Conservation (phyloP, 2,888 invertebrate genomes). For the Drosophila parthenogenetica region DNA sequence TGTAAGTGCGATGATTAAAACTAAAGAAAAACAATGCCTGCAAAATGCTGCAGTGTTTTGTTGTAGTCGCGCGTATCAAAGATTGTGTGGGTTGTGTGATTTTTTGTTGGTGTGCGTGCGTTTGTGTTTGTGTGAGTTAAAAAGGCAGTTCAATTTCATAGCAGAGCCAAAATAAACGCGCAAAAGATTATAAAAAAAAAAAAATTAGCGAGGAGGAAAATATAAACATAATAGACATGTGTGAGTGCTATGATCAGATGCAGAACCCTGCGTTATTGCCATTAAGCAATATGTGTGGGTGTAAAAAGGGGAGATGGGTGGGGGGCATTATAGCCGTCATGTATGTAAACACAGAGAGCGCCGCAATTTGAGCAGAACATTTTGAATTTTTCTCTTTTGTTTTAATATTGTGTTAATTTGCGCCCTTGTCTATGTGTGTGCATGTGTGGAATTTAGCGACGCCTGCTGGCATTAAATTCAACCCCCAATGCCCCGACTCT, state of each 20-base stretch:
- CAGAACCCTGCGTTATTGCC: constrained; percentile 1
- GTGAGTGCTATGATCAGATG: constrained; percentile 5
- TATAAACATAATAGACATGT: constrained; percentile 39
- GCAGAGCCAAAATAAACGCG: constrained; percentile 60
- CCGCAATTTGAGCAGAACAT: constrained; percentile 35
- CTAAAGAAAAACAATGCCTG: background rate
- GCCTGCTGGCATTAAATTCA: constrained; percentile 58
- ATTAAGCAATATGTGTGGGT: background rate
- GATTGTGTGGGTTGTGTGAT: constrained; percentile 16
- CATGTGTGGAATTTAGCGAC: constrained; percentile 46
- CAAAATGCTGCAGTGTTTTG: constrained; percentile 21
- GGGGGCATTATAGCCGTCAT: constrained; percentile 10
- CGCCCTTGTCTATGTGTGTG: constrained; percentile 34
- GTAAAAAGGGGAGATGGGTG: background rate
- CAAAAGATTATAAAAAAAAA: constrained; percentile 45
- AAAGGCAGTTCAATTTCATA: constrained; percentile 41
- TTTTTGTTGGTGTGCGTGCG: constrained; percentile 25
- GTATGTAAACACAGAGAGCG: constrained; percentile 51
- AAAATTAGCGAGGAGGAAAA: constrained; percentile 4
- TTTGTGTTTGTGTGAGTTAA: constrained; percentile 33
- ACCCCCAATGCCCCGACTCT: constrained; percentile 54
- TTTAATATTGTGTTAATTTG: constrained; percentile 58
- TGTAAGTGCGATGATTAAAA: constrained; percentile 58
- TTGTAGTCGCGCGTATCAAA: constrained; percentile 28
- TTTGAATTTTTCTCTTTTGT: constrained; percentile 45